Evolutionary conservation across 2,113 vertebrate genomes (phyloP), one percentile per base, ranked within the genome.

Genomic region (Melierax canorus): DNA sequence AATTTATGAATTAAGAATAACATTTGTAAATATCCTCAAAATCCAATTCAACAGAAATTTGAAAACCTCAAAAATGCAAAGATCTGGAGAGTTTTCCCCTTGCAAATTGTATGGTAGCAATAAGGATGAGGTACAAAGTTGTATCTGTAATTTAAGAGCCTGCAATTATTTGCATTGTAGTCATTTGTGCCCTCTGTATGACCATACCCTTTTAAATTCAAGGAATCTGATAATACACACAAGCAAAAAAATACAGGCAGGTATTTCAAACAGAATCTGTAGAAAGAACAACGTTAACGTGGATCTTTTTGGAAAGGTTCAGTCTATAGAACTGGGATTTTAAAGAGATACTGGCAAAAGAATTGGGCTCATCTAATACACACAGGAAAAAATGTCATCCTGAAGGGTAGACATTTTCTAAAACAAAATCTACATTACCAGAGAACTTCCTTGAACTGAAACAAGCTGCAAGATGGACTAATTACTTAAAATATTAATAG

Each of bases 401-500:
- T 69, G 59, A 86, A 77, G 58, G 36, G 48, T 17, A 83, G 15
- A 21, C 39, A 55, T 48, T 69, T 86, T 91, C 73, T 63, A 62
- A 77, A 82, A 29, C 41, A 67, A 82, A 88, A 58, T 59, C 63
- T 80, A 2, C 69, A 34, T 89, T 68, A 51, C 73, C 64, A 75
- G 79, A 84, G 60, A 93, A 88, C 50, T 67, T 78, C 51, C 79
- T 80, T 92, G 48, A 85, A 64, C 83, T 78, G 72, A 88, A 92
- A 78, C 34, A 74, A 76, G 56, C 76, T 89, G 36, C 48, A 82
- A 86, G 73, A 85, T 56, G 19, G 29, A 66, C 48, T 72, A 36
- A 45, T 79, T 76, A 86, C 81, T 91, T 92, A 80, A 84, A 94
- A 87, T 90, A 94, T 79, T 88, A 67, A 71, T 80, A 92, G 43